Conservation (phyloP, 2,113 vertebrate species). For the Tenebrosternarchus preto region DNA sequence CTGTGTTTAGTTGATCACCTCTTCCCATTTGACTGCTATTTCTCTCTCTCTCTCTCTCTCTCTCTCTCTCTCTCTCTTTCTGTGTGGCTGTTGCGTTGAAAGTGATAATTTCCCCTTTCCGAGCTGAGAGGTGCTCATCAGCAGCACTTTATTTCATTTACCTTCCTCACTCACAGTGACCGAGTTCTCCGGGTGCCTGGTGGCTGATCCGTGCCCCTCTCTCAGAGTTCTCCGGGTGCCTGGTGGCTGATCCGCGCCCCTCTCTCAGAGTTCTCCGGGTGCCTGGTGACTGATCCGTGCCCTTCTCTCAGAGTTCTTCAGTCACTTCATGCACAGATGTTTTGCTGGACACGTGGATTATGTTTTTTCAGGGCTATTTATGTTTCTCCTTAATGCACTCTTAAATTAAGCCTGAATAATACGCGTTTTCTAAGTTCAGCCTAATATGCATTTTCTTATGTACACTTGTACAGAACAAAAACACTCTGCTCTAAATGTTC, state of each 20-base stretch:
- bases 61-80: slow-evolving; percentile 7
- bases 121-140: neutral
- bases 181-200: slow-evolving; percentile 16
- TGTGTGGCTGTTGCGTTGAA: neutral
- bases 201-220: neutral
- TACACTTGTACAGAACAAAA: too few species aligned
- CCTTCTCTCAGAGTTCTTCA: neutral
- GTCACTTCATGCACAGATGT: slow-evolving; percentile 1
- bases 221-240: slow-evolving; percentile 8
- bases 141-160: slow-evolving; percentile 45
- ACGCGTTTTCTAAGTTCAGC: too few species aligned
- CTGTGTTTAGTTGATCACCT: slow-evolving; percentile 24
- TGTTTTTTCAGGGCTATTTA: neutral
- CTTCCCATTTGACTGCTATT: too few species aligned
- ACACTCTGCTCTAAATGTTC: too few species aligned
- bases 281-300: slow-evolving; percentile 12
- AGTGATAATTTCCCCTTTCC: slow-evolving; percentile 17
- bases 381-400: neutral
- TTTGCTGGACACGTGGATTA: neutral
- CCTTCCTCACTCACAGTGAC: slow-evolving; percentile 26
- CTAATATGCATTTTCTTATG: neutral
- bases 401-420: neutral
- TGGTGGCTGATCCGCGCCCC: slow-evolving; percentile 15
- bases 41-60: neutral
- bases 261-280: neutral